Evolutionary conservation across 2,113 vertebrate genomes (phyloP), one percentile per base, ranked within the genome.

Genomic region (Campylorhamphus procurvoides): DNA sequence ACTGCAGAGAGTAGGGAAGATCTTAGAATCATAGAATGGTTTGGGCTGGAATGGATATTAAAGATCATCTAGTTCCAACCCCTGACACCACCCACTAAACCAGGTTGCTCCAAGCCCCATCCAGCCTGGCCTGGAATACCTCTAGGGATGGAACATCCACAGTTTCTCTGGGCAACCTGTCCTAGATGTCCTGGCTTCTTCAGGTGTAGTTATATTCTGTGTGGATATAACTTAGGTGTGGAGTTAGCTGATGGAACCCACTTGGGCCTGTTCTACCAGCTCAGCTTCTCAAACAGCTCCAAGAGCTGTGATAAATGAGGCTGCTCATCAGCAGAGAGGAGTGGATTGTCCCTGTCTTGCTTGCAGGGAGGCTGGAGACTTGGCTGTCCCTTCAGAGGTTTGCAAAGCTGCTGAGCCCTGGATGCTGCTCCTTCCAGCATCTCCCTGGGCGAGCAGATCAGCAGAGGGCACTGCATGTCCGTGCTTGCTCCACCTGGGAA

Each of bases 401-500:
- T 63, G 71, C n/a, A 71, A 50, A 74, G 64, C 67, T 7, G 11
- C 49, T 0, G 2, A 53, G 42, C 71, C 6, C 17, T 82, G 63
- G 7, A 1, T 35, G 62, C 33, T 73, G 46, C 59, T 83, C 6
- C 28, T 33, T 63, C 33, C 67, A 17, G 25, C 39, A 16, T 31
- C 64, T 83, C 25, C 20, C 20, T 88, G 0, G 2, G 35, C 23
- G 2, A 37, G n/a, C 13, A 10, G 2, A 76, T 87, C 96, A 3
- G 93, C 88, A 95, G 96, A 92, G 96, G 96, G 96, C 95, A 89
- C 95, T 95, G 69, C 84, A 4, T 10, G 23, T 78, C 89, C 28
- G 3, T 0, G 3, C 40, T 73, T 63, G 14, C 33, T 66, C 47
- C 1, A 4, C 47, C 24, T 42, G n/a, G 44, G 62, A 55, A 84